Evolutionary conservation across 2,797 vertebrate species (phyloP), one percentile per base, ranked within the genome.

Genomic region (Danio jaintianensis): DNA sequence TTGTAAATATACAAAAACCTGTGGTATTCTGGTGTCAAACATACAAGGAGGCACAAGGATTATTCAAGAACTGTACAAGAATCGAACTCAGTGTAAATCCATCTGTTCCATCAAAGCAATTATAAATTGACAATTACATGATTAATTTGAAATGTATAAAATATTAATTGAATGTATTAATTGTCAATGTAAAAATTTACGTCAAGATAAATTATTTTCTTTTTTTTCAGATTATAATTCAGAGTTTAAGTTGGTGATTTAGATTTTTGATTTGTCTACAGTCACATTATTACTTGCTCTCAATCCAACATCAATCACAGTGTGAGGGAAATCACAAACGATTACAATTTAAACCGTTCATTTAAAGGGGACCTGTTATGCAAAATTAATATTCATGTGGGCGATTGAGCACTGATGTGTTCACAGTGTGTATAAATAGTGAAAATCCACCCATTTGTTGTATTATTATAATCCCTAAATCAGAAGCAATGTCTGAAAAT

Each of bases 231-330:
- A 3, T 43, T 29, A 4, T 3, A 12, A 18, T 69, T 53, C 16
- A 38, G 45, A 29, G 66, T n/a, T 52, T 38, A 50, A 52, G 5
- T 36, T 3, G 0, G 29, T 29, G 29, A 29, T 29, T 29, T 9
- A 0, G 9, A 69, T n/a, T 11, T 15, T 68, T 50, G 5, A 13
- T 63, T n/a, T 16, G 2, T 71, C 7, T 43, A 38, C 29, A 42
- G 43, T 70, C 55, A 61, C n/a, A 70, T 59, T 68, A 59, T 11
- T 29, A 18, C 15, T 68, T 75, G 10, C 18, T 43, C 16, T 61
- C n/a, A 80, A 58, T n/a, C 7, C 53, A 48, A 43, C 55, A 70
- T 38, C 36, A 43, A 64, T 43, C 75, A 67, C 48, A 76, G 62
- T 56, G 62, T 36, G 16, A 45, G 15, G 56, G 68, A 64, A 52